A percentile compares a stretch with the other conserved stretches of the same genome.
Conservation (phyloP, 2,888 invertebrate genomes). For the Drosophila pegasa region DNA sequence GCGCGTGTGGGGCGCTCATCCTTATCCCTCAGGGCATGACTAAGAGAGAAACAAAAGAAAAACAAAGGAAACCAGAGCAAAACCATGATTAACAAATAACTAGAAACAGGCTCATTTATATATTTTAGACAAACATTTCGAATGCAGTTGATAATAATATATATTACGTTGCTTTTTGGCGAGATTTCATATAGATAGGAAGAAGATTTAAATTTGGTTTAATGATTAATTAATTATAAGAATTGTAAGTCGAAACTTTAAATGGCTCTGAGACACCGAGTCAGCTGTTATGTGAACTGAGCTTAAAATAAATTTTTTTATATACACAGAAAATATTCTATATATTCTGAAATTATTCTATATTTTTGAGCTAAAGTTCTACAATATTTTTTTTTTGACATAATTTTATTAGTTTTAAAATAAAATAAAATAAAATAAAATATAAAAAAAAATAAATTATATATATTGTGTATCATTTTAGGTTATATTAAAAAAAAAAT, state of each 20-base stretch:
- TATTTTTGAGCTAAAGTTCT: no score
- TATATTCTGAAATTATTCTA: no score
- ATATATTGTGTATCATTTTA: no score
- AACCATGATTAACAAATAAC: background rate
- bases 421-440: no score
- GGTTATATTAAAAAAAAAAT: no score
- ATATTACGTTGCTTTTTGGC: background rate
- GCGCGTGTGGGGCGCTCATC: constrained; percentile 9
- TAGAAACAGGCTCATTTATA: background rate
- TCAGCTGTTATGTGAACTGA: no score
- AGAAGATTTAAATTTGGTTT: background rate
- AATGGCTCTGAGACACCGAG: background rate
- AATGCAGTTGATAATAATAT: background rate
- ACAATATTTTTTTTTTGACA: no score
- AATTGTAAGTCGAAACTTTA: background rate
- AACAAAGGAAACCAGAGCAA: background rate
- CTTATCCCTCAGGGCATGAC: background rate
- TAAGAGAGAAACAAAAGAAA: background rate
- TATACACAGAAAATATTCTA: no score
- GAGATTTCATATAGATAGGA: background rate
- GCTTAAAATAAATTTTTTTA: no score
- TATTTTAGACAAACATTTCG: background rate
- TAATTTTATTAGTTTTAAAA: no score
- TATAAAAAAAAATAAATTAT: no score
- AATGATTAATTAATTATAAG: no score